Evolutionary conservation across 1,140 invertebrate genomes (phyloP).

Genomic region (Orius laevigatus): DNA sequence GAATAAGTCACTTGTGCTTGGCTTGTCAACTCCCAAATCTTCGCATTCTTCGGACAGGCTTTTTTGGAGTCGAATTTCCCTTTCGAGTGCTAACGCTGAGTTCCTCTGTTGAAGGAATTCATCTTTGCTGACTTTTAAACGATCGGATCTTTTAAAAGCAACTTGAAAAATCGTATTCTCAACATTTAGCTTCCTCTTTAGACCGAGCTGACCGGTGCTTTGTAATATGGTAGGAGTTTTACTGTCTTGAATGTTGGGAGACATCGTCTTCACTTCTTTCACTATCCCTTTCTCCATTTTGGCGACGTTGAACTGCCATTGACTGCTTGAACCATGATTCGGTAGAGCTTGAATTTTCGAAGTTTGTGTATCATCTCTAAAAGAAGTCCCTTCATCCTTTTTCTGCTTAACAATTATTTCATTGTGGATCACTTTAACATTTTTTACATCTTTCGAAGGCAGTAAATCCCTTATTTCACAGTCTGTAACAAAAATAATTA

Average conservation of each 20-base stretch:
- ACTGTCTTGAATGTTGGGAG: too few relatives aligned
- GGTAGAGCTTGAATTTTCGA: neutral
- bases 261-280: neutral
- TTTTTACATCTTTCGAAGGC: too few relatives aligned
- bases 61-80: conserved; percentile 41
- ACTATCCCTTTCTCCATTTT: neutral
- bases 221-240: too few relatives aligned
- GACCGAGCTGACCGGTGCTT: neutral
- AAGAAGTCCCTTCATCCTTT: neutral
- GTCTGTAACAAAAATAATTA: neutral
- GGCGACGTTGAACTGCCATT: conserved; percentile 8
- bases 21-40: conserved; percentile 57
- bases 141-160: conserved; percentile 17
- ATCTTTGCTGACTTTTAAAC: conserved; percentile 15
- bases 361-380: neutral
- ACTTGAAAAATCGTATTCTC: conserved; percentile 20
- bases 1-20: conserved; percentile 56
- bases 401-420: conserved; percentile 1
- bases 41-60: conserved; percentile 59
- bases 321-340: neutral
- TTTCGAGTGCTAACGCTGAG: conserved; percentile 30
- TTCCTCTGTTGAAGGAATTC: conserved; percentile 13
- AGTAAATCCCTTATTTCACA: too few relatives aligned
- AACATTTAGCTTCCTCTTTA: conserved; percentile 7
- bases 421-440: neutral